Evolutionary conservation across 2,888 invertebrate genomes (phyloP).

Genomic region (Aspidiotus rigidus): DNA sequence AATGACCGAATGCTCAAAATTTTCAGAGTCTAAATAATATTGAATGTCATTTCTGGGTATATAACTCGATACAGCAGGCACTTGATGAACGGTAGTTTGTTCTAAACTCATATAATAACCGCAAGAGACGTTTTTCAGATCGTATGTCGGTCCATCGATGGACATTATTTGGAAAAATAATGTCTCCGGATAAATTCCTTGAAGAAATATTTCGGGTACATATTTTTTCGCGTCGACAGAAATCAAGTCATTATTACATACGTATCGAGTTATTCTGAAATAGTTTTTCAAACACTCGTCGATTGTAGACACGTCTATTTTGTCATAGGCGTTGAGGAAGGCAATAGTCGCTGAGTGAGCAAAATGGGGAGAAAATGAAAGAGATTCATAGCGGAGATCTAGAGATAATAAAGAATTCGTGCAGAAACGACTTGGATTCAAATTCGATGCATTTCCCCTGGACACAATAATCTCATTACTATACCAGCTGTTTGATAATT

Average conservation of each 20-base stretch:
- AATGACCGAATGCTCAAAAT: slow-evolving; percentile 42
- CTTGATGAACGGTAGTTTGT: slow-evolving; percentile 10
- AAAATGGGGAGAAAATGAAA: no score
- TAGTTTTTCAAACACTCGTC: slow-evolving; percentile 23
- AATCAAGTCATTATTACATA: slow-evolving; percentile 8
- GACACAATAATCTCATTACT: no score
- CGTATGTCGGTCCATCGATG: slow-evolving; percentile 12
- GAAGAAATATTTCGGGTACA: background rate
- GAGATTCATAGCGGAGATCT: no score
- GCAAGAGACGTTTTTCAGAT: slow-evolving; percentile 1
- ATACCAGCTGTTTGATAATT: no score
- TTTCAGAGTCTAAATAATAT: slow-evolving; percentile 11
- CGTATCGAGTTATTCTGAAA: slow-evolving; percentile 14
- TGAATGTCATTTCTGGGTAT: slow-evolving; percentile 12
- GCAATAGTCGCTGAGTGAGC: no score
- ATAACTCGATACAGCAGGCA: background rate
- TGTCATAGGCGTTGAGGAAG: background rate
- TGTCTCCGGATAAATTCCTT: background rate
- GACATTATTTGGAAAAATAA: slow-evolving; percentile 17
- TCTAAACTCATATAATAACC: slow-evolving; percentile 14
- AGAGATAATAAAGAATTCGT: no score
- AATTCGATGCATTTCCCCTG: no score
- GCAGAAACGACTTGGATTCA: no score
- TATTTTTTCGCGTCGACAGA: background rate
- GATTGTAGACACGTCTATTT: slow-evolving; percentile 10